Conservation (phyloP, 2,888 invertebrate species). For the Resseliella maxima region DNA sequence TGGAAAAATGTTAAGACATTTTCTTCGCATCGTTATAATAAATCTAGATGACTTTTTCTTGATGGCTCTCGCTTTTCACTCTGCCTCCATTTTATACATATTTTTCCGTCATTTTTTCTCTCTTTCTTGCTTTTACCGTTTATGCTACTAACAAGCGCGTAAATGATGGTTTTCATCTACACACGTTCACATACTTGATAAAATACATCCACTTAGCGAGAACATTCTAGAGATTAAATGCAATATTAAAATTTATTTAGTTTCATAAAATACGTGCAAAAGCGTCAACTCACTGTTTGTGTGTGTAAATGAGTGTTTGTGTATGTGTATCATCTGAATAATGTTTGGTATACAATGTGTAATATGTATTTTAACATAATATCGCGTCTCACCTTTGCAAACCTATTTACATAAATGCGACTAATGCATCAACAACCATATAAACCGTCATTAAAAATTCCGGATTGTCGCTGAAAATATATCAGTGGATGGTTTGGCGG, state of each 20-base stretch:
- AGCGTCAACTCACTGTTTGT: neutral
- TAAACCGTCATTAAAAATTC: conserved; percentile 39
- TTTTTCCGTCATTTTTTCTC: too few species aligned
- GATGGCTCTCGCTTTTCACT: neutral
- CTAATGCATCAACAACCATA: neutral
- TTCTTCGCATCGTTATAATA: conserved; percentile 6
- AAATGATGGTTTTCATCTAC: neutral
- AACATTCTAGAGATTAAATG: conserved; percentile 37
- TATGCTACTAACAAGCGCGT: neutral
- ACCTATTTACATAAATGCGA: conserved; percentile 16
- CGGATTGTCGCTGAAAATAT: neutral
- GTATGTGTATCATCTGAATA: too few species aligned
- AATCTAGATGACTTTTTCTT: neutral
- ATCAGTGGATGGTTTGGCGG: neutral
- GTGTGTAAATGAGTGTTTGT: neutral
- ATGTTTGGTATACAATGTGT: conserved; percentile 1
- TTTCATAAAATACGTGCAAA: conserved; percentile 28
- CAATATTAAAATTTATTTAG: conserved; percentile 52
- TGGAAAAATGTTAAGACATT: neutral
- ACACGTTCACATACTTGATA: conserved; percentile 31
- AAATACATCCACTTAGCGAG: conserved; percentile 31
- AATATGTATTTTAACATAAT: neutral
- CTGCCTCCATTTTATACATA: too few species aligned
- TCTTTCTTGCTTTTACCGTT: neutral
- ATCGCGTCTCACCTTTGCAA: neutral